A percentile compares a stretch with the other conserved stretches of the same genome.
These are phyloP conservation scores for Rhineura floridana DNA, from an alignment of 2,113 vertebrate genomes.

Conservation along the genomic window DNA sequence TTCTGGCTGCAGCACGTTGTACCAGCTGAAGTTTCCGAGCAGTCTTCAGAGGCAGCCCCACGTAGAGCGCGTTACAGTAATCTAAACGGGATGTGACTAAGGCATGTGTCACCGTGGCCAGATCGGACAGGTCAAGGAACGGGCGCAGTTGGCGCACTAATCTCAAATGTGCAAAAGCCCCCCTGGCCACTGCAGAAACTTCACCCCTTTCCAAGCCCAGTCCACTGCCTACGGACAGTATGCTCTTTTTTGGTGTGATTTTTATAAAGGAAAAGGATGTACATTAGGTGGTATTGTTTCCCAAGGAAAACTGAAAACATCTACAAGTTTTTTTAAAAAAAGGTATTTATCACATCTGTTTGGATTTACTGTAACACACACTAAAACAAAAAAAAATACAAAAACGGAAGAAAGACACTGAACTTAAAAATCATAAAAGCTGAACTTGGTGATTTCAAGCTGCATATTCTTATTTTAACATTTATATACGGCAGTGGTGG, in stretches of 20 bases:
- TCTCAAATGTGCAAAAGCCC: too few species aligned
- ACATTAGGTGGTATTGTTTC: conserved; percentile 33
- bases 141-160: too few species aligned
- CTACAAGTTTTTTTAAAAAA: neutral
- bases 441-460: neutral
- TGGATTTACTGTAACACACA: neutral
- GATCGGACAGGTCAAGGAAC: too few species aligned
- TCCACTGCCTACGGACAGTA: conserved; percentile 1
- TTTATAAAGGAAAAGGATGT: conserved; percentile 29
- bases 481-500: neutral
- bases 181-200: too few species aligned
- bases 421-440: too few species aligned
- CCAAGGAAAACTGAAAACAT: conserved; percentile 24
- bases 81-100: too few species aligned
- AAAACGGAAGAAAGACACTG: neutral
- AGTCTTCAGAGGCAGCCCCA: too few species aligned
- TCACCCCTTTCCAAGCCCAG: neutral
- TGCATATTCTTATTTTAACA: neutral
- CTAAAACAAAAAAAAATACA: neutral
- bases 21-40: too few species aligned
- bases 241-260: neutral
- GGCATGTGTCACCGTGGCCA: too few species aligned
- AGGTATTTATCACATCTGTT: neutral
- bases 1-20: too few species aligned
- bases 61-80: too few species aligned